phyloP scores from a whole-genome alignment of 2,797 vertebrate species.

The Danio tinwini region DNA sequence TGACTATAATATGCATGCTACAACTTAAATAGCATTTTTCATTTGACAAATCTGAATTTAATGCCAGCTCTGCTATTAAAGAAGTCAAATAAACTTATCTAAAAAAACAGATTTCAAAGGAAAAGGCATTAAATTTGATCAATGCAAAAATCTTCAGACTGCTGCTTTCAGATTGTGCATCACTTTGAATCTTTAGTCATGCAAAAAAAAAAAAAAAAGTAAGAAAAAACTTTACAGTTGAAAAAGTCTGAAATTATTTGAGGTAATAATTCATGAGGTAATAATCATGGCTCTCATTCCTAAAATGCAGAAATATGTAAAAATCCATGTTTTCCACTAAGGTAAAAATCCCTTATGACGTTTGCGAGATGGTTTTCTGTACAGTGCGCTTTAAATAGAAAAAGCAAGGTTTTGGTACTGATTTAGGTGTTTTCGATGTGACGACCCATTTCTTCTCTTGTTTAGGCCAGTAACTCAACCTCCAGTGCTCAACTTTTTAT shows the following conservation, averaged over 20 bases:
- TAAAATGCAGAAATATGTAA: background rate
- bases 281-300: conserved; percentile 1
- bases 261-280: background rate
- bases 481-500: conserved; percentile 68
- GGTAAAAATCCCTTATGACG: background rate
- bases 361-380: background rate
- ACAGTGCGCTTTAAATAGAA: background rate
- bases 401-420: conserved; percentile 13
- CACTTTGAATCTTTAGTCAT: background rate
- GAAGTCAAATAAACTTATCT: background rate
- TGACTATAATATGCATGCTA: too few species aligned
- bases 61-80: background rate
- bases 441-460: conserved; percentile 4
- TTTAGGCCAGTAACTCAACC: conserved; percentile 61
- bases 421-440: conserved; percentile 23
- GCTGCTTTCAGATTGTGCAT: conserved; percentile 6
- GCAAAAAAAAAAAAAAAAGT: background rate
- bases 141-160: background rate
- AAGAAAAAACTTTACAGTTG: background rate
- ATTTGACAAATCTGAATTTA: background rate
- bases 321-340: background rate
- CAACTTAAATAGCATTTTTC: background rate
- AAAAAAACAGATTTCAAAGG: background rate
- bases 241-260: background rate
- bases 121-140: background rate